Conservation (phyloP, 2,113 vertebrate genomes). For the Oreotrochilus melanogaster region DNA sequence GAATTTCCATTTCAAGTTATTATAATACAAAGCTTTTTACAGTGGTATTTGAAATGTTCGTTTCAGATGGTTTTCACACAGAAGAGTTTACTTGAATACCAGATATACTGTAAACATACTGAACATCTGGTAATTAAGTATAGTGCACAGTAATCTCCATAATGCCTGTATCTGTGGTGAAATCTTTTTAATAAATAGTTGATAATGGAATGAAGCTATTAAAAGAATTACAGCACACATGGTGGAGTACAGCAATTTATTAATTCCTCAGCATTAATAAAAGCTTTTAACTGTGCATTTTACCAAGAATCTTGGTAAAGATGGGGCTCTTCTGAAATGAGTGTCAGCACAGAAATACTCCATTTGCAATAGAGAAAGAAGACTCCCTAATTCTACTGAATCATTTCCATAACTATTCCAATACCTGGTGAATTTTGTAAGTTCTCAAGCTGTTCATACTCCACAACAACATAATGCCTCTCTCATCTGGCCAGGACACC, state of each 20-base stretch:
- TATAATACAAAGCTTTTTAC: conserved; percentile 39
- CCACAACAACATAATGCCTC: neutral
- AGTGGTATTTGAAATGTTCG: conserved; percentile 53
- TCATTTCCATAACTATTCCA: neutral
- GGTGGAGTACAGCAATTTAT: neutral
- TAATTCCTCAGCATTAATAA: conserved; percentile 7
- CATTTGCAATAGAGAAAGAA: neutral
- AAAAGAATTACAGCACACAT: conserved; percentile 58
- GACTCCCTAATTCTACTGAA: neutral
- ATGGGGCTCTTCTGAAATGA: neutral
- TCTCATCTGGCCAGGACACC: neutral
- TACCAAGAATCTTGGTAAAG: neutral
- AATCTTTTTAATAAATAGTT: conserved; percentile 70
- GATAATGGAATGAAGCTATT: conserved; percentile 68
- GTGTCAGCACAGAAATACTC: neutral
- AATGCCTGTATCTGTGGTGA: conserved; percentile 56
- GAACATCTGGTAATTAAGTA: conserved; percentile 71
- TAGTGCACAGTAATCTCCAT: conserved; percentile 66
- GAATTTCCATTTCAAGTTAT: conserved; percentile 58
- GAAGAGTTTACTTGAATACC: conserved; percentile 59
- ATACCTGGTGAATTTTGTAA: neutral
- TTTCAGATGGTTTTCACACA: conserved; percentile 63
- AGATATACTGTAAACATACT: conserved; percentile 57
- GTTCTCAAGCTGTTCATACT: neutral
- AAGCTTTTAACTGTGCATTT: conserved; percentile 45